Evolutionary conservation across 2,888 invertebrate species (phyloP).

Genomic region (Drosophila paucipuncta): DNA sequence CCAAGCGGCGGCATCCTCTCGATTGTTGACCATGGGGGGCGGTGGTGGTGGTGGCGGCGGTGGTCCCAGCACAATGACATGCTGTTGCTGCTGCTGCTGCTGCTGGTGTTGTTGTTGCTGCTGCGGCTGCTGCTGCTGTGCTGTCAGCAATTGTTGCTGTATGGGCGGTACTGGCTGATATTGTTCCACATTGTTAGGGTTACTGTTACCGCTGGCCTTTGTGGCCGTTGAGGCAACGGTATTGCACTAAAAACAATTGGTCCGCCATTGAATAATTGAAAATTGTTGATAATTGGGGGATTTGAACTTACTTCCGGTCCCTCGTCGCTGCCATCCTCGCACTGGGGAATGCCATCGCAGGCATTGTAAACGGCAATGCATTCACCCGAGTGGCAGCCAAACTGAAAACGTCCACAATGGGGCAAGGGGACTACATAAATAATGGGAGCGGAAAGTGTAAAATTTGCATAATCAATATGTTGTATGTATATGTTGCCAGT

Average conservation of each 20-base stretch:
- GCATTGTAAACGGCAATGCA: slow-evolving; percentile 98
- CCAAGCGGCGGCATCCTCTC: slow-evolving; percentile 84
- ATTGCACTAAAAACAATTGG: slow-evolving; percentile 70
- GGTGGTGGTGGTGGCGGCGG: slow-evolving; percentile 71
- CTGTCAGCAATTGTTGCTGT: slow-evolving; percentile 62
- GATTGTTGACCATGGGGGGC: slow-evolving; percentile 77
- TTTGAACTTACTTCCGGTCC: slow-evolving; percentile 89
- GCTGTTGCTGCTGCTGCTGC: slow-evolving; percentile 55
- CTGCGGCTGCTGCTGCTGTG: slow-evolving; percentile 58
- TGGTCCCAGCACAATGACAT: slow-evolving; percentile 64
- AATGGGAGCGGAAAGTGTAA: slow-evolving; percentile 28
- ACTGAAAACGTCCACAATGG: slow-evolving; percentile 93
- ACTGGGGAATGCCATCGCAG: slow-evolving; percentile 97
- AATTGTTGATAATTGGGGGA: not conserved
- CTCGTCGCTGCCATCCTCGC: slow-evolving; percentile 96
- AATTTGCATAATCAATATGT: slow-evolving; percentile 39
- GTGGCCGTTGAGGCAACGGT: slow-evolving; percentile 62
- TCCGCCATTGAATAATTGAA: slow-evolving; percentile 23
- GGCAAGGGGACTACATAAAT: slow-evolving; percentile 40
- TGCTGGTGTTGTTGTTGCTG: slow-evolving; percentile 54
- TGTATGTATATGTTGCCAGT: not conserved
- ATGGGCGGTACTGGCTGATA: slow-evolving; percentile 63
- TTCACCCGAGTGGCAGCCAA: slow-evolving; percentile 94
- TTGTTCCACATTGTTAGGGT: slow-evolving; percentile 56
- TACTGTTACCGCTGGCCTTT: slow-evolving; percentile 44